Conservation (phyloP, 2,888 invertebrate species). For the Phanerotoma sp. region DNA sequence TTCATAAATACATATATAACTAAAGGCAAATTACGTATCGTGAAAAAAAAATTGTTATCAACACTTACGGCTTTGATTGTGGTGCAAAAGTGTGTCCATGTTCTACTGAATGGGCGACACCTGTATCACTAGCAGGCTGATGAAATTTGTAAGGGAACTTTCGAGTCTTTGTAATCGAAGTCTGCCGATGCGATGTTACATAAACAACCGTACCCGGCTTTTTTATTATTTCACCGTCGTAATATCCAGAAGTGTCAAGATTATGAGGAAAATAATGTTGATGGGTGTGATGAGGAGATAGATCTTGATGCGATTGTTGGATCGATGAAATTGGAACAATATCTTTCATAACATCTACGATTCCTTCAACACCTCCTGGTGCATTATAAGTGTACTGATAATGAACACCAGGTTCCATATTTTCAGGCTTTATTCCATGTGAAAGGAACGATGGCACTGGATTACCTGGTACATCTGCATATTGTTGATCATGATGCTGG, state of each 20-base stretch:
- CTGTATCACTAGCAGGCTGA: constrained; percentile 31
- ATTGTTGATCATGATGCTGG: constrained; percentile 10
- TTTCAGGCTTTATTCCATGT: no score
- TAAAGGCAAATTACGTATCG: constrained; percentile 1
- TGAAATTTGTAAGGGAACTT: constrained; percentile 45
- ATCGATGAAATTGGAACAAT: no score
- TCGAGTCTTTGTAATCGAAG: constrained; percentile 35
- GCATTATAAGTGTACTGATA: no score
- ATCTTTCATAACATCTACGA: no score
- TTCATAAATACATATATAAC: constrained; percentile 17
- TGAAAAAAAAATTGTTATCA: constrained; percentile 9
- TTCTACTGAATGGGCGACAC: constrained; percentile 26
- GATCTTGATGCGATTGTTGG: neutral
- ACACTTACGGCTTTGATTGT: constrained; percentile 26
- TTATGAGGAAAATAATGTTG: constrained; percentile 13
- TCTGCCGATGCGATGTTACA: constrained; percentile 33
- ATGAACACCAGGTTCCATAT: no score
- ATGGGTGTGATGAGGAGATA: neutral
- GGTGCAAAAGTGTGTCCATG: constrained; percentile 24
- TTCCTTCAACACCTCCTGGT: no score
- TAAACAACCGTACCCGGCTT: constrained; percentile 39
- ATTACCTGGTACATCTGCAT: neutral
- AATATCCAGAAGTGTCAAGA: constrained; percentile 1
- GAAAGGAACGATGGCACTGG: no score
- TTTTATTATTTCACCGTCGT: neutral